Conservation (phyloP, 2,888 invertebrate species). For the Synanthedon tipuliformis region DNA sequence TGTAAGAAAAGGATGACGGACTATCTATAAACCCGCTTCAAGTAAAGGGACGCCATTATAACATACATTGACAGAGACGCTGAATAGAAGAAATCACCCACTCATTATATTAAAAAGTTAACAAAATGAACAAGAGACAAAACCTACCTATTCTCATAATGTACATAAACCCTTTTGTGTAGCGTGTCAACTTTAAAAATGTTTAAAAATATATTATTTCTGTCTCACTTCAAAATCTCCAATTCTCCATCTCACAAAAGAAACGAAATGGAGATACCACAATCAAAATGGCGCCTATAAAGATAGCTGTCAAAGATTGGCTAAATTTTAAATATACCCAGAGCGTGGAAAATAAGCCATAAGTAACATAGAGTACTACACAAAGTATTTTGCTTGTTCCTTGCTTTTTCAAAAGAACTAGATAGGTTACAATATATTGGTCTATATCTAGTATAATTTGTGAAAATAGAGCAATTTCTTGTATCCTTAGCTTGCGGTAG, state of each 20-base stretch:
- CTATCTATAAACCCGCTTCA: slow-evolving; percentile 55
- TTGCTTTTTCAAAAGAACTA: no score
- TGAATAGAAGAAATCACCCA: slow-evolving; percentile 9
- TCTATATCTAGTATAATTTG: no score
- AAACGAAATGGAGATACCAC: slow-evolving; percentile 68
- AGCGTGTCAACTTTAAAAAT: slow-evolving; percentile 2
- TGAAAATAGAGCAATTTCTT: no score
- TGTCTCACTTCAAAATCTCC: slow-evolving; percentile 63
- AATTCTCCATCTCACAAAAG: slow-evolving; percentile 65
- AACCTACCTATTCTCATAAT: background rate
- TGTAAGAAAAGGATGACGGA: slow-evolving; percentile 71
- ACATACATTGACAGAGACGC: slow-evolving; percentile 19
- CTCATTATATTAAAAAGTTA: background rate
- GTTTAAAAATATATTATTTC: slow-evolving; percentile 47
- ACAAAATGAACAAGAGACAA: background rate
- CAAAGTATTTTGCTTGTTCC: no score
- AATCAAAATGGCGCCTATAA: slow-evolving; percentile 51
- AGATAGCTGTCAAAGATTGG: no score
- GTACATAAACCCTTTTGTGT: background rate
- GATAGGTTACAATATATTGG: no score
- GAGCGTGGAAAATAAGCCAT: no score
- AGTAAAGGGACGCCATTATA: slow-evolving; percentile 64
- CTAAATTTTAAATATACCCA: no score
- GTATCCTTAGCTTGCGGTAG: no score
- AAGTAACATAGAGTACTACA: no score